Percentiles rank a stretch among this genome's conserved stretches.
phyloP scores from a whole-genome alignment of 2,113 vertebrate species.

The Callorhinus ursinus region DNA sequence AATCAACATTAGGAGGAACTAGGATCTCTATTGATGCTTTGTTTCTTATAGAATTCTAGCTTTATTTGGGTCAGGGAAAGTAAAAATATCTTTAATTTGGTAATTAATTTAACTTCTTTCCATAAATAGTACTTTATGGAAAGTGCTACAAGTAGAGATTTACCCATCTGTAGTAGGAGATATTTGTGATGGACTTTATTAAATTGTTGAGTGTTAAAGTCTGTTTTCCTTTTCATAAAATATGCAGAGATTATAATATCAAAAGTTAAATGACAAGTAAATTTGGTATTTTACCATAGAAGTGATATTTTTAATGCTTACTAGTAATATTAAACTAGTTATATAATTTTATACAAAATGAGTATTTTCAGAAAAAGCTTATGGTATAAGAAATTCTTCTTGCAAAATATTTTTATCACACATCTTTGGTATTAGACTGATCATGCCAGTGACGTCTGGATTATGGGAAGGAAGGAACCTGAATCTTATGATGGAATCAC shows the following conservation, averaged over 20 bases:
- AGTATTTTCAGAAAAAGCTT: conserved; percentile 31
- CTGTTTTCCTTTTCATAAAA: conserved; percentile 44
- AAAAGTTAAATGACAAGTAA: conserved; percentile 13
- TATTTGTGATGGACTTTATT: background rate
- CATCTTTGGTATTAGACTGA: conserved; percentile 71
- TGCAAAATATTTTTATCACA: background rate
- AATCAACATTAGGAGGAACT: background rate
- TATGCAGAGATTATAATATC: background rate
- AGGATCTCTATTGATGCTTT: background rate
- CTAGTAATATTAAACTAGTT: background rate
- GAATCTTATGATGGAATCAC: conserved; percentile 93
- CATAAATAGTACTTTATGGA: background rate
- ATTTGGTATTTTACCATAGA: background rate
- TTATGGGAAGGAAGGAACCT: conserved; percentile 90
- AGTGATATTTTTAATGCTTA: background rate
- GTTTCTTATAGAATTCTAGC: conserved; percentile 8
- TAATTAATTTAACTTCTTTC: conserved; percentile 2
- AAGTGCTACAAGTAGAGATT: background rate
- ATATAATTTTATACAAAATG: background rate
- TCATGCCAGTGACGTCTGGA: conserved; percentile 90
- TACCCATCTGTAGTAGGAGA: background rate
- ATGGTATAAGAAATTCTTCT: background rate
- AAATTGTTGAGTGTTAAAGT: conserved; percentile 8
- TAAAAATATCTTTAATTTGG: background rate
- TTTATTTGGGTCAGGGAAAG: conserved; percentile 45